phyloP scores from a whole-genome alignment of 2,113 vertebrate species.

The Pica pica region DNA sequence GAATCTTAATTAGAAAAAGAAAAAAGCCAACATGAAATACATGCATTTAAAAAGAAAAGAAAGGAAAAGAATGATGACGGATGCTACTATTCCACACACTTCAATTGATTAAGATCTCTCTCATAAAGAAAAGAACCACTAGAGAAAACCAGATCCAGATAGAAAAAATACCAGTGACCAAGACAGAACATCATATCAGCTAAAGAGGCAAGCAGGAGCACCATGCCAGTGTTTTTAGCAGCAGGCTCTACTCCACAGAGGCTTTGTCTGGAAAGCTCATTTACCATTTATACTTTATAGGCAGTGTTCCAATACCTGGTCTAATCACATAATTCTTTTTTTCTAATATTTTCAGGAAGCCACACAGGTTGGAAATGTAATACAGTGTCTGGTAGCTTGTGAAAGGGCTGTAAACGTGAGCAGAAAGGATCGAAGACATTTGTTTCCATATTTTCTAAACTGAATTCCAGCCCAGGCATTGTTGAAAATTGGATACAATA shows the following conservation, averaged over 20 bases:
- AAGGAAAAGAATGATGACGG: not conserved
- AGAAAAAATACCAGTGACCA: not conserved
- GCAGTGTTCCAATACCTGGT: not conserved
- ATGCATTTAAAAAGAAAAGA: not conserved
- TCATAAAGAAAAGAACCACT: not conserved
- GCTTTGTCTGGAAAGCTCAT: not conserved
- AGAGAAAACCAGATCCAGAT: not conserved
- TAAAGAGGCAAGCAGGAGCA: not conserved
- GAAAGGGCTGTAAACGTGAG: not conserved
- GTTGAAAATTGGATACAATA: not conserved
- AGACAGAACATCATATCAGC: not conserved
- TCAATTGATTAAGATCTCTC: not conserved
- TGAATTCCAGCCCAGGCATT: not conserved
- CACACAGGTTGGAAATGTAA: not conserved
- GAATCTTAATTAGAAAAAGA: not conserved
- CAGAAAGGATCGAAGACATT: not conserved
- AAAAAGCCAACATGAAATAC: not conserved
- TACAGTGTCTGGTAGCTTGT: not conserved
- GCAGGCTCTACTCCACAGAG: not conserved
- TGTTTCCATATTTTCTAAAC: not conserved
- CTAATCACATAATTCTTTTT: not conserved
- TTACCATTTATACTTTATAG: not conserved
- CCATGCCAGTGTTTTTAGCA: not conserved
- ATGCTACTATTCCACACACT: not conserved
- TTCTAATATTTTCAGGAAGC: not conserved